Evolutionary conservation across 2,888 invertebrate genomes (phyloP), one percentile per base, ranked within the genome.

Genomic region (Agelastica alni): DNA sequence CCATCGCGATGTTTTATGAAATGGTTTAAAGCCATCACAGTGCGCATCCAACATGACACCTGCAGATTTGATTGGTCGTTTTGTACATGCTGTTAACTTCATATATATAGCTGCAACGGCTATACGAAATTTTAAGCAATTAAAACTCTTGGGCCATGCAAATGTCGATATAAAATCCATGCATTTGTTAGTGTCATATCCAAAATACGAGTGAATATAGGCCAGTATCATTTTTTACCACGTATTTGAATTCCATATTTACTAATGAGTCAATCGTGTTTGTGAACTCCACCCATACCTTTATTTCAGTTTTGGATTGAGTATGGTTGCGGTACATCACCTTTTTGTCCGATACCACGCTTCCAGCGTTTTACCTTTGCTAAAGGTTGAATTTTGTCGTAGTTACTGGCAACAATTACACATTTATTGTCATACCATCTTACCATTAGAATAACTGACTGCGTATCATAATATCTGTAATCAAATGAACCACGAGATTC

Each of bases 1-100:
- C 22, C 22, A 22, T 22, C 22, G 22, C 22, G 22, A 22, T 22
- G 22, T 22, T 5, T 22, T 22, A 22, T 22, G 22, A 22, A 5
- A 22, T 22, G 22, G n/a, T n/a, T n/a, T n/a, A n/a, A n/a, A n/a
- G n/a, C n/a, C n/a, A n/a, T n/a, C n/a, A n/a, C n/a, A n/a, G n/a
- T 22, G 4, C 22, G 7, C 22, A 22, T 22, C 22, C 22, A 22
- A 22, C 22, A 22, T 22, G 4, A 22, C 22, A 22, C 7, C 22
- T 22, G 22, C 22, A 22, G 4, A 4, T 22, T 22, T 22, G 4
- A 7, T 22, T 22, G 22, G n/a, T 7, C 22, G 22, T 22, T 22
- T 22, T 22, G 22, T 32, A 32, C 32, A 32, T n/a, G 32, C 32
- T 32, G 32, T 32, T n/a, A 32, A n/a, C 9, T 32, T 32, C 32